A percentile compares a stretch with the other conserved stretches of the same genome.
These are phyloP conservation scores for Neelides sp. DNA, from an alignment of 1,140 invertebrate genomes.

Conservation along the genomic window DNA sequence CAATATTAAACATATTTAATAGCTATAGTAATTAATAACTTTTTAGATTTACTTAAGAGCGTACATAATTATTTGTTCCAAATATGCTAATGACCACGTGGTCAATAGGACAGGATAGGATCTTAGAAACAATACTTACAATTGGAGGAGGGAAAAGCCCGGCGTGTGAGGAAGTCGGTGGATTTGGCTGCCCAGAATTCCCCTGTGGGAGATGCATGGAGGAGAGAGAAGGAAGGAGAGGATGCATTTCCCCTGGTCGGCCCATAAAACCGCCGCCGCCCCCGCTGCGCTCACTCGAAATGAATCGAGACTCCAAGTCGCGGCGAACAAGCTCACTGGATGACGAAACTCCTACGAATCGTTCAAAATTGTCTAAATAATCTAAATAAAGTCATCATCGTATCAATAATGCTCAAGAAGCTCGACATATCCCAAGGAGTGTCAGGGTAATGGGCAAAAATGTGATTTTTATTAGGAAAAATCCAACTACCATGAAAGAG, in stretches of 20 bases:
- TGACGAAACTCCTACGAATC: constrained; percentile 6
- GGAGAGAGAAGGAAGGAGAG: constrained; percentile 25
- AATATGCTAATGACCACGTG: too few species aligned
- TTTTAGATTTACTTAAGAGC: background rate
- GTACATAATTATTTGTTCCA: too few species aligned
- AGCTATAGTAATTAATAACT: background rate
- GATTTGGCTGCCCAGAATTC: constrained; percentile 46
- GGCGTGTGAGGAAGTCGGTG: constrained; percentile 34
- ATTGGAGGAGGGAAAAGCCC: constrained; percentile 47
- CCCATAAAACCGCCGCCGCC: constrained; percentile 42
- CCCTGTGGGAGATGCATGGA: constrained; percentile 46
- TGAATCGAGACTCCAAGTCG: constrained; percentile 79
- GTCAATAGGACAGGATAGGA: too few species aligned
- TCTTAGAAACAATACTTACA: too few species aligned
- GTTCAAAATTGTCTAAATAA: too few species aligned
- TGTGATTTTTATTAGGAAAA: background rate
- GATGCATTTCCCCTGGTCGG: constrained; percentile 47
- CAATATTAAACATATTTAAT: background rate
- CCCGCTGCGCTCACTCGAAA: constrained; percentile 58
- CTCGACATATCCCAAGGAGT: too few species aligned
- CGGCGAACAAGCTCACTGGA: constrained; percentile 62
- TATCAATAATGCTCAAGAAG: too few species aligned
- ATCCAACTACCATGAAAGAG: constrained; percentile 27
- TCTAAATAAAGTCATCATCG: too few species aligned
- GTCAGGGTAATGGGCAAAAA: too few species aligned